phyloP scores from a whole-genome alignment of 2,888 invertebrate species.

The Dolichomitus sp. region DNA sequence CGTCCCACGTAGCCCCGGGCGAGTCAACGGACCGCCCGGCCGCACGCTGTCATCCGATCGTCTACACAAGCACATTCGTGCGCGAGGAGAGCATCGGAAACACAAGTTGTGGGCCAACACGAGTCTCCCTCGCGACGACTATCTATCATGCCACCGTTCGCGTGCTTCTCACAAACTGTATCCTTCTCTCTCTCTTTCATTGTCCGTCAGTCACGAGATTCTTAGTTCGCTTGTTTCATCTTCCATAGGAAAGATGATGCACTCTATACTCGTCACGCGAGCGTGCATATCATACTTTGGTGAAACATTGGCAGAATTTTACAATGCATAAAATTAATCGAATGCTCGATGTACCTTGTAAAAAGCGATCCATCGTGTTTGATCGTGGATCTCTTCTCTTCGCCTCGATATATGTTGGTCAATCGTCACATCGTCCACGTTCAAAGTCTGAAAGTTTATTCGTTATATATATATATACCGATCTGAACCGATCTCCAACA shows the following conservation, averaged over 20 bases:
- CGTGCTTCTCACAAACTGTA: conserved; percentile 21
- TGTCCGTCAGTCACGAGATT: conserved; percentile 27
- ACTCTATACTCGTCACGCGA: not conserved
- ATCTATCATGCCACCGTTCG: conserved; percentile 58
- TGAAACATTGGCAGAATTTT: not conserved
- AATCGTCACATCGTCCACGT: conserved; percentile 87
- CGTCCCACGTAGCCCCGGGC: conserved; percentile 64
- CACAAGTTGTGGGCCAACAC: conserved; percentile 33
- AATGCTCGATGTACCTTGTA: conserved; percentile 88
- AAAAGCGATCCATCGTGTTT: conserved; percentile 92
- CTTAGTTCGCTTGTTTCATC: not conserved
- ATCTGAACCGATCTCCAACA: not conserved
- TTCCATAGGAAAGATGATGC: not conserved
- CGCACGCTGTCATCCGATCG: conserved; percentile 60
- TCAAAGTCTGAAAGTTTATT: conserved; percentile 84
- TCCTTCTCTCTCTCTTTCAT: conserved; percentile 1
- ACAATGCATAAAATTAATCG: conserved; percentile 4
- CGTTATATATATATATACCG: not conserved
- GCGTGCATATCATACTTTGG: conserved; percentile 1
- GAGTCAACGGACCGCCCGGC: conserved; percentile 63
- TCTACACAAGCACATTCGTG: conserved; percentile 13
- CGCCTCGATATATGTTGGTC: conserved; percentile 87
- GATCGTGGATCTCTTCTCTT: conserved; percentile 90
- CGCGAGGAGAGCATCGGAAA: conserved; percentile 34
- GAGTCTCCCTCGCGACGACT: conserved; percentile 49